Conservation (phyloP, 30 jellyfish, hydroid and myxozoan genomes). For the Hydra vulgaris region DNA sequence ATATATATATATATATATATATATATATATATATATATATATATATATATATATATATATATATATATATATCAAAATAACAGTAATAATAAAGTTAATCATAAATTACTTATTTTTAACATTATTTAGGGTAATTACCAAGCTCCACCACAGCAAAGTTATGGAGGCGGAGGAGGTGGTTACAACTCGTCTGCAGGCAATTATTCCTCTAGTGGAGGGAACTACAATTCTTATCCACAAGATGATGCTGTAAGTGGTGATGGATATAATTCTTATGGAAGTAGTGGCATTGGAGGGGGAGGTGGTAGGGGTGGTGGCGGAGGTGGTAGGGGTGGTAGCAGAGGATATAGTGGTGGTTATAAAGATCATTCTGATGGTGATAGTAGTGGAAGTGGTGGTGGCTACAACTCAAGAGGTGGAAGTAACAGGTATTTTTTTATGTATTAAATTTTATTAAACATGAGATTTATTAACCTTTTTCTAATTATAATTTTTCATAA, state of each 20-base stretch:
- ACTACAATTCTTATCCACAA: background rate
- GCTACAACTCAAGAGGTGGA: conserved; percentile 31
- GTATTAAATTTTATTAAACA: background rate
- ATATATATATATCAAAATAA: too few relatives aligned
- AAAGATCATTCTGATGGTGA: conserved; percentile 28
- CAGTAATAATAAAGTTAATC: too few relatives aligned
- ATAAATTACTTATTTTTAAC: too few relatives aligned
- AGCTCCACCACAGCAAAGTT: background rate
- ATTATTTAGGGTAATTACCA: background rate
- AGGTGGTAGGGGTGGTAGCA: conserved; percentile 16
- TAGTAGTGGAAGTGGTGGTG: conserved; percentile 41
- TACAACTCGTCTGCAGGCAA: background rate
- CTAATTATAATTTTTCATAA: background rate
- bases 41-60: too few relatives aligned
- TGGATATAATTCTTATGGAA: background rate
- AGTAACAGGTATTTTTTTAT: conserved; percentile 9
- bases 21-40: too few relatives aligned
- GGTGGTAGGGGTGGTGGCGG: conserved; percentile 13
- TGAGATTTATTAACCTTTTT: background rate
- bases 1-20: too few relatives aligned
- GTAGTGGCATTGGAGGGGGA: background rate
- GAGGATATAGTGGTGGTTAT: conserved; percentile 20
- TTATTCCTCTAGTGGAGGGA: background rate
- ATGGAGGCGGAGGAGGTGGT: conserved; percentile 2
- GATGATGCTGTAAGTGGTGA: conserved; percentile 5